phyloP scores from a whole-genome alignment of 1,140 invertebrate genomes.

The Harlomillsia oculata region DNA sequence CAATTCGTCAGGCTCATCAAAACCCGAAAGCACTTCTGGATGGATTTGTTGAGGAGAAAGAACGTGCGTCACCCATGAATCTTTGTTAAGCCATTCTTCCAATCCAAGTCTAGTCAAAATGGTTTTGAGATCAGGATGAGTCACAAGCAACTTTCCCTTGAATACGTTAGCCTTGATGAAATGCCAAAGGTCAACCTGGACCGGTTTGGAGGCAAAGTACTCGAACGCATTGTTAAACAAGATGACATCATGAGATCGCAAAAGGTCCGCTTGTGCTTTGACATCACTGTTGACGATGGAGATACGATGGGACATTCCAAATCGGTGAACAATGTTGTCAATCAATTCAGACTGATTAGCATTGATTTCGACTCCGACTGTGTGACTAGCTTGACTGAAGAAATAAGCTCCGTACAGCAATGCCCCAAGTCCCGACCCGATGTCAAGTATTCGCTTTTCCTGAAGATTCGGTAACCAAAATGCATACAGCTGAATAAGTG shows the following conservation, averaged over 20 bases:
- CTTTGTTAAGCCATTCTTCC: background rate
- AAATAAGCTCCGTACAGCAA: conserved; percentile 4
- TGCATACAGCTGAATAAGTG: conserved; percentile 4
- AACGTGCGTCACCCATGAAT: conserved; percentile 1
- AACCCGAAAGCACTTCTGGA: background rate
- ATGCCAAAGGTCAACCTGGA: background rate
- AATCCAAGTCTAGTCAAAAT: background rate
- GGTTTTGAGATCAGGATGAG: background rate
- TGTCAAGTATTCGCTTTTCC: background rate
- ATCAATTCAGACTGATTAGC: background rate
- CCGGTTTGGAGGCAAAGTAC: conserved; percentile 2
- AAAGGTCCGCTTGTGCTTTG: background rate
- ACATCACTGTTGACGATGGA: background rate
- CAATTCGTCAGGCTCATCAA: background rate
- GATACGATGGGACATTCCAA: background rate
- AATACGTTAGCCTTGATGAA: conserved; percentile 1
- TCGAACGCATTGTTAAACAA: conserved; percentile 7
- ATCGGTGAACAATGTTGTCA: background rate
- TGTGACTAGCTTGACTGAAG: background rate
- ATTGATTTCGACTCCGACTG: conserved; percentile 3
- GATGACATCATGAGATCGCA: background rate
- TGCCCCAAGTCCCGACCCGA: conserved; percentile 4
- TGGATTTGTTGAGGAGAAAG: background rate
- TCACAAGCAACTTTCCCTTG: background rate
- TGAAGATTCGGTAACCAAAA: conserved; percentile 2